Evolutionary conservation across 37 sponge, comb jelly and placozoan species (phyloP).

Genomic region (Bolinopsis microptera): DNA sequence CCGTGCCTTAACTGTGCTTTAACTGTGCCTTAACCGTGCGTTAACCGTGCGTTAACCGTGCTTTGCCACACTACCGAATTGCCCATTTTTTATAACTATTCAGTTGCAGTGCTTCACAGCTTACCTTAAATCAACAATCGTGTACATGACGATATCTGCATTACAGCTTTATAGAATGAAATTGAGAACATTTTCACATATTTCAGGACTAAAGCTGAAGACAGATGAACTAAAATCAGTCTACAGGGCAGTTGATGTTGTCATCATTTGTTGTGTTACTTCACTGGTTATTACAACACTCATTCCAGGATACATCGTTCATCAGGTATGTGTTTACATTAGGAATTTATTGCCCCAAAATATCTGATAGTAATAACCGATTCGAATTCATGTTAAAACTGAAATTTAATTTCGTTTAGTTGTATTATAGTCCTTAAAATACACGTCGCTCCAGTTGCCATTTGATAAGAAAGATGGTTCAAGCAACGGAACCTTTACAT

Average conservation of each 20-base stretch:
- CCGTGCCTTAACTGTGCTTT: too few species aligned
- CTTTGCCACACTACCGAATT: too few species aligned
- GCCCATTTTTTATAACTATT: too few species aligned
- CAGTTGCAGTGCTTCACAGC: too few species aligned
- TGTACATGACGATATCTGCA: too few species aligned
- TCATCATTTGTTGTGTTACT: not conserved
- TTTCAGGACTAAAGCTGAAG: slow-evolving; percentile 48
- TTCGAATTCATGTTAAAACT: too few species aligned
- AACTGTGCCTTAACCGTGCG: too few species aligned
- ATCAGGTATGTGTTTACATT: not conserved
- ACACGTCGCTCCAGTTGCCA: slow-evolving; percentile 38
- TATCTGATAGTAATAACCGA: not conserved
- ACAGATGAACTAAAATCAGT: slow-evolving; percentile 61
- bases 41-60: too few species aligned
- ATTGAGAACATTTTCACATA: too few species aligned
- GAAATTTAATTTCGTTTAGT: not conserved
- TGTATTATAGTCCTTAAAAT: not conserved
- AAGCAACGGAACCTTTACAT: not conserved
- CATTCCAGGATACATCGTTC: not conserved
- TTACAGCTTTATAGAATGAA: too few species aligned
- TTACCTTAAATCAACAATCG: too few species aligned
- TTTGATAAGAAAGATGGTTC: not conserved
- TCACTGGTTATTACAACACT: slow-evolving; percentile 32
- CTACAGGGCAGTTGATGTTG: not conserved
- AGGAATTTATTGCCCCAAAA: too few species aligned